Percentiles rank a stretch among this genome's conserved stretches.
Evolutionary conservation across 92 coral and sea anemone species (phyloP).

Genomic region (Bergia puertoricense): DNA sequence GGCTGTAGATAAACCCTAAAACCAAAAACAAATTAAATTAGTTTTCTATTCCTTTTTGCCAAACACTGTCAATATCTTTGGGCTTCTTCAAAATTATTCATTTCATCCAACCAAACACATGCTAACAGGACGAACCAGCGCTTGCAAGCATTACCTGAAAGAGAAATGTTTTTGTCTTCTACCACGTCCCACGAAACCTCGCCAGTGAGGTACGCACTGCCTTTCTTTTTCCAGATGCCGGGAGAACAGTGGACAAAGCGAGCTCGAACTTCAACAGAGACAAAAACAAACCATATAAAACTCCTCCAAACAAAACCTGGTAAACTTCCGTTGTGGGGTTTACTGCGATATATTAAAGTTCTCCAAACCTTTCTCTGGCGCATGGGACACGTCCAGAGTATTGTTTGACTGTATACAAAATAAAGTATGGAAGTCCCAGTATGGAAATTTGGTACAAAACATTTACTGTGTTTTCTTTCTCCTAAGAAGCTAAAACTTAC

Average conservation of each 20-base stretch:
- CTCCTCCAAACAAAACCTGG: not conserved
- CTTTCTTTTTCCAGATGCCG: not conserved
- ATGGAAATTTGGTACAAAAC: not conserved
- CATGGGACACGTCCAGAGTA: no score
- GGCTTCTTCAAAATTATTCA: no score
- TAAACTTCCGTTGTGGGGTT: no score
- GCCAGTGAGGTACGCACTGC: not conserved
- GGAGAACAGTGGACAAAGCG: conserved; percentile 5
- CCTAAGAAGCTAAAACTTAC: not conserved
- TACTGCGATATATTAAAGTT: no score
- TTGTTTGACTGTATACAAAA: no score
- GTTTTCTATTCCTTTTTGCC: no score
- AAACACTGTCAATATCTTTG: not conserved
- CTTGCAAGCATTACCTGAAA: not conserved
- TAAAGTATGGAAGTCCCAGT: no score
- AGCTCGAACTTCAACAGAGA: conserved; percentile 7
- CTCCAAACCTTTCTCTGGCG: no score
- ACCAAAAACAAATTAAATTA: no score
- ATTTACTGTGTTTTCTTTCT: not conserved
- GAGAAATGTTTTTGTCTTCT: not conserved
- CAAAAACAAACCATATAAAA: not conserved
- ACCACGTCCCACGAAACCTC: conserved; percentile 18
- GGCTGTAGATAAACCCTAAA: no score
- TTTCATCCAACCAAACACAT: not conserved
- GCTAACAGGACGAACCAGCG: not conserved